Evolutionary conservation across 1,140 invertebrate genomes (phyloP).

Genomic region (Holcopasites calliopsidis): DNA sequence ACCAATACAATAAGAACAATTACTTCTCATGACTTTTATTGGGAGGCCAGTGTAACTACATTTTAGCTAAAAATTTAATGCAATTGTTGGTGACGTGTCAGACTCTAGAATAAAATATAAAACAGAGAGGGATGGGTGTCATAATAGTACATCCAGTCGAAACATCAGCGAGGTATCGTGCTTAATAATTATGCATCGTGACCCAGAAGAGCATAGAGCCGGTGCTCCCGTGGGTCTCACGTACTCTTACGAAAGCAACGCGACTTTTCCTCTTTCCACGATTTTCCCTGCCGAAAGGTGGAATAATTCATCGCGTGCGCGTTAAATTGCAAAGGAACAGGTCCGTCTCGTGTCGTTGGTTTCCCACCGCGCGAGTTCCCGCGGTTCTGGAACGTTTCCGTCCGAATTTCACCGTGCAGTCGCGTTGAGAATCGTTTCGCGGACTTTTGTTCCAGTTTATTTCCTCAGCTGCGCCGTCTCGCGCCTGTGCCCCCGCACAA

Average conservation of each 20-base stretch:
- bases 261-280: slow-evolving; percentile 14
- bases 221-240: not conserved
- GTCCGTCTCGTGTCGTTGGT: too few species aligned
- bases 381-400: too few species aligned
- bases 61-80: too few species aligned
- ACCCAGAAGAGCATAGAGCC: slow-evolving; percentile 19
- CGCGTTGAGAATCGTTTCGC: not conserved
- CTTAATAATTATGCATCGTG: slow-evolving; percentile 32
- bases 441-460: slow-evolving; percentile 10
- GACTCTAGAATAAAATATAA: too few species aligned
- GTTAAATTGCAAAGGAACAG: slow-evolving; percentile 16
- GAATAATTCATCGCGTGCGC: not conserved
- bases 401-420: too few species aligned
- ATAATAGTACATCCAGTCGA: too few species aligned
- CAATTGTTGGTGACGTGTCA: too few species aligned
- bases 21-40: too few species aligned
- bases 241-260: not conserved
- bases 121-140: too few species aligned
- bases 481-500: not conserved
- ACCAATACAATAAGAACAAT: too few species aligned
- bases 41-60: too few species aligned
- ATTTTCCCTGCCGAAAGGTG: slow-evolving; percentile 4
- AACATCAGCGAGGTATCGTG: slow-evolving; percentile 6
- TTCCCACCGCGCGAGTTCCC: too few species aligned
- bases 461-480: not conserved